Conservation (phyloP, 2,113 vertebrate genomes). For the Nesogale talazaci region DNA sequence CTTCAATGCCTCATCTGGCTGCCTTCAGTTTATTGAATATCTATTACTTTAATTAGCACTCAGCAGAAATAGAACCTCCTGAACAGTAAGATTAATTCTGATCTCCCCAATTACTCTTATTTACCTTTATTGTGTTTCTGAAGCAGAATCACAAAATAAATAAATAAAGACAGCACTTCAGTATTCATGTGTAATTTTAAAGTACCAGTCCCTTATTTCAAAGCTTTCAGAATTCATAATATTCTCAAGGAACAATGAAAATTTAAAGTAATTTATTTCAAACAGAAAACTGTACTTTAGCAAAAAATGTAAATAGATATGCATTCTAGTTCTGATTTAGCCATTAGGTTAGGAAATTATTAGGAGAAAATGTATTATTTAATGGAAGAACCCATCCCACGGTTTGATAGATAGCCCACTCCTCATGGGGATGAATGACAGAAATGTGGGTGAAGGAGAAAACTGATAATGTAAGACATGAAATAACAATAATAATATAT, state of each 20-base stretch:
- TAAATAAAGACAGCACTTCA: not conserved
- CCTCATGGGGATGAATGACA: too few species aligned
- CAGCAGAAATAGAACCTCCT: constrained; percentile 1
- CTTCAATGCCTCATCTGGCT: not conserved
- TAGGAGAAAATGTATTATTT: not conserved
- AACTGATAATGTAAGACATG: too few species aligned
- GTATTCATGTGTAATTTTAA: constrained; percentile 11
- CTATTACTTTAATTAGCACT: constrained; percentile 29
- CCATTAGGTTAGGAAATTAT: not conserved
- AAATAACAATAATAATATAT: too few species aligned
- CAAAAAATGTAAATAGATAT: constrained; percentile 1
- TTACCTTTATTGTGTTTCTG: not conserved
- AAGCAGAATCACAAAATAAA: not conserved
- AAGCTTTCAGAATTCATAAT: not conserved
- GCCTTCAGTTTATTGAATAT: not conserved
- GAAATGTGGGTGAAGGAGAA: too few species aligned
- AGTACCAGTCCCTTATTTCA: constrained; percentile 3
- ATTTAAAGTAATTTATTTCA: constrained; percentile 29
- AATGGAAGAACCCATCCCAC: not conserved
- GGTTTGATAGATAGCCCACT: too few species aligned
- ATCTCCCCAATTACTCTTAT: constrained; percentile 20
- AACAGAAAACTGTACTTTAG: not conserved
- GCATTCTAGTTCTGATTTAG: constrained; percentile 5
- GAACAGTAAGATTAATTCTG: constrained; percentile 19
- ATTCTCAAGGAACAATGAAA: not conserved